Conservation (phyloP, 1,140 invertebrate species). For the Drosophila varians region DNA sequence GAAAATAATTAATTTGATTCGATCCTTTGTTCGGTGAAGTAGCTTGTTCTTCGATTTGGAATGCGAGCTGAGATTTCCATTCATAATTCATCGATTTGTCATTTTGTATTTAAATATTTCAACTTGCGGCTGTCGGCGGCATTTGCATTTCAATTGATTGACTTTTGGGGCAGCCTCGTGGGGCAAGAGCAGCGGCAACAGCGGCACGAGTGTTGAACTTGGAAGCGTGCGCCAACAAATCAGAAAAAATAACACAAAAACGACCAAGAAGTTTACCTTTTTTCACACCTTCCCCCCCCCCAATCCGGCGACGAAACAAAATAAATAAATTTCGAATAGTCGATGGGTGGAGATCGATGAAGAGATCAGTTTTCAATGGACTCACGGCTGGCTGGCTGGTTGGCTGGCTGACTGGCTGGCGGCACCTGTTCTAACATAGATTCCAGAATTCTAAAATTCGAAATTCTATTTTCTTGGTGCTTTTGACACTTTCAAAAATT, state of each 20-base stretch:
- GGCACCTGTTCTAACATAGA: constrained; percentile 33
- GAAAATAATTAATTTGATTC: constrained; percentile 25
- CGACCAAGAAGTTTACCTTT: constrained; percentile 6
- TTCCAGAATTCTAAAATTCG: too few relatives aligned
- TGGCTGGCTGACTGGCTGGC: too few relatives aligned
- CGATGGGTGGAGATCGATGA: constrained; percentile 13
- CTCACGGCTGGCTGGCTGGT: too few relatives aligned
- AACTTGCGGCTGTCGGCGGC: constrained; percentile 44
- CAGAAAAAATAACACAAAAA: not conserved
- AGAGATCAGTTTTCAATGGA: constrained; percentile 72
- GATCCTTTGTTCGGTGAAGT: not conserved
- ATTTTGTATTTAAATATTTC: constrained; percentile 78
- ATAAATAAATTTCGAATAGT: constrained; percentile 37
- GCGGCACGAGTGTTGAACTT: constrained; percentile 65
- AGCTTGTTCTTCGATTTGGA: constrained; percentile 3
- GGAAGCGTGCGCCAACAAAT: constrained; percentile 59
- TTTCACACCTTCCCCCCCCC: constrained; percentile 69
- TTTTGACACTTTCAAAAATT: constrained; percentile 76
- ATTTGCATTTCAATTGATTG: constrained; percentile 77
- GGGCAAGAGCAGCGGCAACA: not conserved
- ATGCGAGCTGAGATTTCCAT: constrained; percentile 31
- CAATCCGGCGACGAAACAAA: not conserved
- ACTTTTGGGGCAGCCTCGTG: constrained; percentile 2
- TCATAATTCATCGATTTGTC: constrained; percentile 79
- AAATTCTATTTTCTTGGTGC: not conserved